Percentiles rank a stretch among this genome's conserved stretches.
Conservation (phyloP, 2,797 vertebrate species). For the Lindbergichthys nudifrons region DNA sequence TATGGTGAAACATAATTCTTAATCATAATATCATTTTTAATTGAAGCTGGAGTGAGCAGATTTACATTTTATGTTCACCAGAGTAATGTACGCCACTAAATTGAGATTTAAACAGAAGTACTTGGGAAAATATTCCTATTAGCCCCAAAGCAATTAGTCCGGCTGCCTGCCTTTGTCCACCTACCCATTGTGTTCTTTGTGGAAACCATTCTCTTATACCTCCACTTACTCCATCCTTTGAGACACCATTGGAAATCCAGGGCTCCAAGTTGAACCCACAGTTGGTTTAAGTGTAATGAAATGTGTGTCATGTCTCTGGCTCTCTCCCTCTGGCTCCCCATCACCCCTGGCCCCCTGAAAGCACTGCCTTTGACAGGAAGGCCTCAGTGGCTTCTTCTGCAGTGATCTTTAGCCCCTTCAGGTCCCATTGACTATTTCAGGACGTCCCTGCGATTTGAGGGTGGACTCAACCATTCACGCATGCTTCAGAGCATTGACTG, state of each 20-base stretch:
- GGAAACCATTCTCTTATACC: slow-evolving; percentile 76
- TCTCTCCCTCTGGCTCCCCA: slow-evolving; percentile 73
- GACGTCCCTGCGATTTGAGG: slow-evolving; percentile 77
- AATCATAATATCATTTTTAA: slow-evolving; percentile 38
- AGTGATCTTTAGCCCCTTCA: slow-evolving; percentile 82
- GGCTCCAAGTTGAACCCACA: slow-evolving; percentile 80
- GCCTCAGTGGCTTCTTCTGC: slow-evolving; percentile 79
- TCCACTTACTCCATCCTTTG: slow-evolving; percentile 77
- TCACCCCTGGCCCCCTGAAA: slow-evolving; percentile 76
- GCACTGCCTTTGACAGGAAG: slow-evolving; percentile 81
- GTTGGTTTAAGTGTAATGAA: slow-evolving; percentile 84
- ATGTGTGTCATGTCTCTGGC: slow-evolving; percentile 82
- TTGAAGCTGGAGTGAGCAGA: slow-evolving; percentile 47
- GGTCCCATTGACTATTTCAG: slow-evolving; percentile 80
- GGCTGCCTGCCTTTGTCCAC: slow-evolving; percentile 78
- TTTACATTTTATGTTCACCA: slow-evolving; percentile 45
- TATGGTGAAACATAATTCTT: slow-evolving; percentile 24
- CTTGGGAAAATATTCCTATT: slow-evolving; percentile 74
- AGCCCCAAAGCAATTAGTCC: slow-evolving; percentile 81
- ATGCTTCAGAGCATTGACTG: slow-evolving; percentile 65
- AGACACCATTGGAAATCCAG: slow-evolving; percentile 78
- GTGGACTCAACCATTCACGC: slow-evolving; percentile 69
- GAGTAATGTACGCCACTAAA: slow-evolving; percentile 52
- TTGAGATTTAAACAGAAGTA: slow-evolving; percentile 74
- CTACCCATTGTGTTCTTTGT: slow-evolving; percentile 80